Base-by-base conservation (phyloP, 2,797 vertebrate species). In the Rhadinocentrus ornatus region DNA sequence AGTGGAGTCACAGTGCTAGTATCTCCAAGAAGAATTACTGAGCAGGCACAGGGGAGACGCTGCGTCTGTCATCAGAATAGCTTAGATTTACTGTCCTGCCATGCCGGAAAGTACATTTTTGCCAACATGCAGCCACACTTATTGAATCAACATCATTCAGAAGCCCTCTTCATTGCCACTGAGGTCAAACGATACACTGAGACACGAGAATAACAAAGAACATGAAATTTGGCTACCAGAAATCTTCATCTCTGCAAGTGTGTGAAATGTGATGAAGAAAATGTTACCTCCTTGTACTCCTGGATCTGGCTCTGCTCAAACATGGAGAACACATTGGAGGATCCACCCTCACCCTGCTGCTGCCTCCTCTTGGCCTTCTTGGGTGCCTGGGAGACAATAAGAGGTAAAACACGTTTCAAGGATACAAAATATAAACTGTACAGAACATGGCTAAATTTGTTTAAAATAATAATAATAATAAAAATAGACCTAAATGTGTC, bases 241-340 rank as follows among this genome's bases (percentile, higher is more conserved):
- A 26, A 35, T 34, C 1, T 35, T 35, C 8, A 18, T 4, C 1
- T 60, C 16, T 2, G 26, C 6, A 68, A 62, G 50, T 18, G 5
- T 0, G 2, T 13, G 24, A 61, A 39, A 52, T 77, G 41, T 20
- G 52, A 32, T 54, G 13, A 35, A 69, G 68, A 73, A 48, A 75
- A 53, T 3, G 70, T 91, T 87, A 97, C 97, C 96, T 97, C 97
- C 86, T 97, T 97, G 93, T 97, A 98, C 92, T 97, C 97, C 94
- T 98, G 96, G 85, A 98, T 98, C 93, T 98, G 97, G 90, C 96
- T 97, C 94, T 98, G 96, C 93, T 97, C 97, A 71, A 98, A 98
- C 96, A 97, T 97, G 92, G 97, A 97, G 94, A 97, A 97, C 87
- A 97, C 96, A 9, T 94, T 97, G 93, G 96, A 97, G 92, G 95